phyloP scores from a whole-genome alignment of 2,797 vertebrate species.

The Onychomys leucogaster region DNA sequence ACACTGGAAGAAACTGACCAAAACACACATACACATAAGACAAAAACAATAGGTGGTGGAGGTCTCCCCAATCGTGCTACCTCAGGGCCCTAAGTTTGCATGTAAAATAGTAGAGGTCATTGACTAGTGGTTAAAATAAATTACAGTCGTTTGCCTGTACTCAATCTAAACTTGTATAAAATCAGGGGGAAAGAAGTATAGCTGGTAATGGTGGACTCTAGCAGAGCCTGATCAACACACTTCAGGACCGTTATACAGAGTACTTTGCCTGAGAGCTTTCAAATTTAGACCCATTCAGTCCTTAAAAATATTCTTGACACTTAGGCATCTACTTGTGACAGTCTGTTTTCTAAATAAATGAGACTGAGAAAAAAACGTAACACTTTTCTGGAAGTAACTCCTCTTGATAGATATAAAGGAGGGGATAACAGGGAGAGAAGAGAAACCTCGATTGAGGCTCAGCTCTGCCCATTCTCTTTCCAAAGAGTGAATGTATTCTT shows the following conservation, averaged over 20 bases:
- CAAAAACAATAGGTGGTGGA: neutral
- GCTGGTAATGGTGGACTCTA: neutral
- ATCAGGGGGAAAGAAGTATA: neutral
- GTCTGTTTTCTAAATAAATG: neutral
- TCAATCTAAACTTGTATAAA: neutral
- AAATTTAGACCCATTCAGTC: neutral
- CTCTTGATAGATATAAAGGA: neutral
- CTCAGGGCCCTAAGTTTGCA: neutral
- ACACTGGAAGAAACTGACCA: neutral
- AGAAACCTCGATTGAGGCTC: neutral
- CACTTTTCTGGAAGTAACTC: neutral
- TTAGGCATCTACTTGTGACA: neutral
- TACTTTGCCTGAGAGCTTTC: neutral
- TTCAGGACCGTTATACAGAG: neutral
- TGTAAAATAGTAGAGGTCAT: neutral
- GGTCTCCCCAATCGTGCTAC: neutral
- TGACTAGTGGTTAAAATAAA: no score
- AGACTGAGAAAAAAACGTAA: neutral
- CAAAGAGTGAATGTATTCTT: neutral
- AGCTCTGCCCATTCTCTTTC: neutral
- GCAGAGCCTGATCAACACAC: neutral
- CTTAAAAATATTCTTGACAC: no score
- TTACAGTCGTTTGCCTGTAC: neutral
- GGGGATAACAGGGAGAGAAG: neutral
- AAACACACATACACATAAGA: neutral